Percentiles rank a stretch among this genome's conserved stretches.
phyloP scores from a whole-genome alignment of 92 coral and sea anemone genomes.

The Siderastrea radians region DNA sequence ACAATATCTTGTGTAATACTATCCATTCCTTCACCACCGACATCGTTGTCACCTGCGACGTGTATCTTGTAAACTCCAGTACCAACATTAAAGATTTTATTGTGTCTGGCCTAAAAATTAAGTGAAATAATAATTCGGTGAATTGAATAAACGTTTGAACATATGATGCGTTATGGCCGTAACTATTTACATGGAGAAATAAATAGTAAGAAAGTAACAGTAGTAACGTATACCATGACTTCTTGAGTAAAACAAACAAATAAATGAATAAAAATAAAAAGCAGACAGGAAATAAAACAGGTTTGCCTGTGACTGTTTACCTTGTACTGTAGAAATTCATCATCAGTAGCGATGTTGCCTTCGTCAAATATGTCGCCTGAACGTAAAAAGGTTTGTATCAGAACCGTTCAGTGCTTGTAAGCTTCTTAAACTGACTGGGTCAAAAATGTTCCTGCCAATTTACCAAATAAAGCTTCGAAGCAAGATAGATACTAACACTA shows the following conservation, averaged over 20 bases:
- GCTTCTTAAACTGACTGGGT: too few species aligned
- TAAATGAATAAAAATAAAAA: not conserved
- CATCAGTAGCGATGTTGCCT: constrained; percentile 84
- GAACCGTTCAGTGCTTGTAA: too few species aligned
- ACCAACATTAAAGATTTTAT: constrained; percentile 71
- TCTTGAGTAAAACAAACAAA: not conserved
- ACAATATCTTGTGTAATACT: constrained; percentile 41
- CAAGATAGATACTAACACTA: too few species aligned
- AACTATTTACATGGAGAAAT: too few species aligned
- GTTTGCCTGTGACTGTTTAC: constrained; percentile 28
- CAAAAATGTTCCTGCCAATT: too few species aligned
- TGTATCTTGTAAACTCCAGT: constrained; percentile 55
- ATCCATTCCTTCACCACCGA: constrained; percentile 89
- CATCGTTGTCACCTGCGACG: constrained; percentile 95
- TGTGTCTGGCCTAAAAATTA: constrained; percentile 75
- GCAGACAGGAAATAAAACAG: too few species aligned
- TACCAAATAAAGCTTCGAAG: not conserved
- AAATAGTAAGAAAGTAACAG: too few species aligned
- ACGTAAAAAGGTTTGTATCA: not conserved
- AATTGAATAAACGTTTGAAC: too few species aligned
- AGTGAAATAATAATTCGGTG: not conserved
- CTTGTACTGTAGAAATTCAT: constrained; percentile 77
- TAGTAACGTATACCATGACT: too few species aligned
- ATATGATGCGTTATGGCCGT: too few species aligned
- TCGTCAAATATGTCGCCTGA: constrained; percentile 93